These are phyloP conservation scores for Oscheius sp. DNA, from an alignment of 2,888 invertebrate genomes.

Conservation along the genomic window DNA sequence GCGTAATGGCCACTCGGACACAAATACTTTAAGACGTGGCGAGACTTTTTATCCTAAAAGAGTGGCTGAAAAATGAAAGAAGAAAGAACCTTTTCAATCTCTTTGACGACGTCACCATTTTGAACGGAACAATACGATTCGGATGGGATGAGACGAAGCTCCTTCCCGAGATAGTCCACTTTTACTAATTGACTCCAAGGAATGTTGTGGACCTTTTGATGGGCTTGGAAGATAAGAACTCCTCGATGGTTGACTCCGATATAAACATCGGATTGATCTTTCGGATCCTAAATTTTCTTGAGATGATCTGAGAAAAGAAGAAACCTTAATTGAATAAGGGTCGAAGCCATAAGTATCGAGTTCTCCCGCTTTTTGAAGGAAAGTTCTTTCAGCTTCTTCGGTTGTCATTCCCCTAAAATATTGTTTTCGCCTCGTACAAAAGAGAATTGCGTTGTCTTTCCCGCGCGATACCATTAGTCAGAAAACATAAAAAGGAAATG, in stretches of 20 bases:
- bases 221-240: conserved; percentile 91
- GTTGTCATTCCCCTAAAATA: conserved; percentile 81
- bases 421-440: neutral
- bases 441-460: neutral
- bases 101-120: neutral
- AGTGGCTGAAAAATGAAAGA: neutral
- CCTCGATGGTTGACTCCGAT: conserved; percentile 94
- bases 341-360: conserved; percentile 96
- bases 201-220: conserved; percentile 90
- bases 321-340: conserved; percentile 94
- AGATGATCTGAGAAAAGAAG: neutral
- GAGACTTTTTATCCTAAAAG: conserved; percentile 27
- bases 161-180: conserved; percentile 94
- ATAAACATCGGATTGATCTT: conserved; percentile 81
- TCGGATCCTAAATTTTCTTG: conserved; percentile 80
- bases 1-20: conserved; percentile 90
- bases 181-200: conserved; percentile 89
- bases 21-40: conserved; percentile 83
- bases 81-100: neutral
- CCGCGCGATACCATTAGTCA: neutral
- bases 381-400: conserved; percentile 86
- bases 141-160: conserved; percentile 87
- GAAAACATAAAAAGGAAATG: neutral
- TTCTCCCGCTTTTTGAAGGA: conserved; percentile 77
- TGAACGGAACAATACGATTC: conserved; percentile 37